Conservation (phyloP, 2,797 vertebrate species). For the Allobates femoralis region DNA sequence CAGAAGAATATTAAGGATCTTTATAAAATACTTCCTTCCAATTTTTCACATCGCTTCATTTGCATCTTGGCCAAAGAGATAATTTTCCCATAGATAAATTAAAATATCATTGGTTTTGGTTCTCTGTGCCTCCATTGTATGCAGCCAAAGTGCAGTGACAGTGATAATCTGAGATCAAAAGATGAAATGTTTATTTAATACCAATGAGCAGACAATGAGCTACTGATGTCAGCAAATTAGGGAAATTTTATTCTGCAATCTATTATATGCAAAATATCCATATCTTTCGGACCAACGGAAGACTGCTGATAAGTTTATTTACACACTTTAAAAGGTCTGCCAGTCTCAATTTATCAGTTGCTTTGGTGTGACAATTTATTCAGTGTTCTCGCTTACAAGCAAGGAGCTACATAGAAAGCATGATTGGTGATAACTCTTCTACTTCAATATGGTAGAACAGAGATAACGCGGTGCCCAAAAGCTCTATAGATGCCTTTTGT, state of each 20-base stretch:
- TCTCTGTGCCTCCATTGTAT: conserved; percentile 47
- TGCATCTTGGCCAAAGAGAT: conserved; percentile 38
- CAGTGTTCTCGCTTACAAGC: conserved; percentile 82
- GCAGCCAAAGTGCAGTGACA: conserved; percentile 55
- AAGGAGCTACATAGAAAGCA: conserved; percentile 83
- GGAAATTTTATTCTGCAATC: conserved; percentile 66
- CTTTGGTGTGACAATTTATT: conserved; percentile 85
- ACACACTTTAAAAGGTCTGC: conserved; percentile 79
- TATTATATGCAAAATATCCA: conserved; percentile 69
- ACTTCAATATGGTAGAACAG: conserved; percentile 86
- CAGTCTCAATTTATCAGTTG: conserved; percentile 85
- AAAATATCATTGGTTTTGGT: conserved; percentile 50
- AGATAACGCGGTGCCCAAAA: conserved; percentile 85
- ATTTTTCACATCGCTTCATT: conserved; percentile 27
- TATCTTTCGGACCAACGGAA: conserved; percentile 69
- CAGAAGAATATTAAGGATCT: conserved; percentile 35
- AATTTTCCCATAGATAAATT: conserved; percentile 50
- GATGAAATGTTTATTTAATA: conserved; percentile 69
- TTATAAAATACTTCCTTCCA: conserved; percentile 20
- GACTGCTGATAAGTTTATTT: conserved; percentile 79
- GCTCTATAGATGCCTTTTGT: conserved; percentile 81
- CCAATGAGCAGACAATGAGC: conserved; percentile 68
- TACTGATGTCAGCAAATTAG: conserved; percentile 67
- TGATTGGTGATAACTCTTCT: conserved; percentile 85
- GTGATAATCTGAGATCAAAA: conserved; percentile 57